These are phyloP conservation scores for Pangasius djambal DNA, from an alignment of 2,797 vertebrate species.

Conservation along the genomic window DNA sequence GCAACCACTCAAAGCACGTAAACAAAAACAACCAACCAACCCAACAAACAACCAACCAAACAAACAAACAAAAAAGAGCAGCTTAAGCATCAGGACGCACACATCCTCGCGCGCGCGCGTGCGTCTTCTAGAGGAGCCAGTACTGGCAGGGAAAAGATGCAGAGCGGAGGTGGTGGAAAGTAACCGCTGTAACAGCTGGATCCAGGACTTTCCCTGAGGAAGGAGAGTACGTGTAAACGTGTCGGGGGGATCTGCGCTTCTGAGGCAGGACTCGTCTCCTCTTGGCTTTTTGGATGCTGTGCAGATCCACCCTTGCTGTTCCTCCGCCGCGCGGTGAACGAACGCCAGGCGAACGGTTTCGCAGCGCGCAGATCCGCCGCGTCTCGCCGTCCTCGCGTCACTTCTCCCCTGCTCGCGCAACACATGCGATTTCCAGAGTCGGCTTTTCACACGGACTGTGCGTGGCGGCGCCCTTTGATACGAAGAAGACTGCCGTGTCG, in stretches of 20 bases:
- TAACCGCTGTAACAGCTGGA: conserved; percentile 76
- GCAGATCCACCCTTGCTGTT: conserved; percentile 91
- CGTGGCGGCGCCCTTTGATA: conserved; percentile 84
- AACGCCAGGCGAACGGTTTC: conserved; percentile 83
- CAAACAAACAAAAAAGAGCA: conserved; percentile 56
- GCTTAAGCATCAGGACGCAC: conserved; percentile 23
- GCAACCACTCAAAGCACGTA: conserved; percentile 41
- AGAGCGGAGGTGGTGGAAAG: conserved; percentile 72
- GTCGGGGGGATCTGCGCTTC: conserved; percentile 87
- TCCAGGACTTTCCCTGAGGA: conserved; percentile 52
- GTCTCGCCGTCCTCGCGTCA: conserved; percentile 77
- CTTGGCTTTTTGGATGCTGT: conserved; percentile 89
- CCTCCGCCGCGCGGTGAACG: conserved; percentile 79
- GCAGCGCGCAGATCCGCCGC: conserved; percentile 83
- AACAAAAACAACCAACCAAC: conserved; percentile 17
- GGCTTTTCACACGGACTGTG: conserved; percentile 80
- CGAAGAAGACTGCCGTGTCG: conserved; percentile 82
- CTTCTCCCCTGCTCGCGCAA: conserved; percentile 78
- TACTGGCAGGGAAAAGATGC: conserved; percentile 73
- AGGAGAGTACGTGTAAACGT: conserved; percentile 70
- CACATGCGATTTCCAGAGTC: conserved; percentile 87
- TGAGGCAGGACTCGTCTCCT: conserved; percentile 93
- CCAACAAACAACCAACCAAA: conserved; percentile 58
- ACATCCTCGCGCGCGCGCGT: neutral
- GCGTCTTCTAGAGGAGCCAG: neutral